Conservation (phyloP, 2,113 vertebrate genomes). For the Psilopsiagon aurifrons region DNA sequence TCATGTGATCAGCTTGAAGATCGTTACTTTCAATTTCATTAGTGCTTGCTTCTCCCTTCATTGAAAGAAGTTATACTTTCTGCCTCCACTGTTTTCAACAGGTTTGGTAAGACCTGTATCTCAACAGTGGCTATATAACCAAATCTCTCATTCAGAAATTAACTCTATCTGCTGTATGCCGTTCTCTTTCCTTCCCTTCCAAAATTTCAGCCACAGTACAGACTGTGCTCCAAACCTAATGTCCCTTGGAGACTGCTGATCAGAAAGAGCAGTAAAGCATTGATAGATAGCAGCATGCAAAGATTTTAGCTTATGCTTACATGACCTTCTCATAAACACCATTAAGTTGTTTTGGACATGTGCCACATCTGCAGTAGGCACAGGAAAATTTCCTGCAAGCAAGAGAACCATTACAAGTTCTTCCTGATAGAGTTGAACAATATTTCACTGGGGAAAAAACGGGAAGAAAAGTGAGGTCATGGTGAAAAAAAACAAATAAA, state of each 20-base stretch:
- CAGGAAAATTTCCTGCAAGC: constrained; percentile 49
- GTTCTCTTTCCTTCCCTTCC: constrained; percentile 6
- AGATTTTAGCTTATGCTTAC: constrained; percentile 35
- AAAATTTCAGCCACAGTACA: constrained; percentile 35
- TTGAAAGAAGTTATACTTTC: neutral
- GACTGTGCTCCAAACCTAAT: constrained; percentile 9
- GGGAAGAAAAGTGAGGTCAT: constrained; percentile 45
- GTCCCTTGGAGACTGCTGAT: constrained; percentile 15
- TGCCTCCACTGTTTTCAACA: neutral
- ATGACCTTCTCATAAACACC: constrained; percentile 66
- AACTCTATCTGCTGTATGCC: neutral
- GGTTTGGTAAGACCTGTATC: neutral
- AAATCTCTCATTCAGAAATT: neutral
- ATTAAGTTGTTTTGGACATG: constrained; percentile 36
- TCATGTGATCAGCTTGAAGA: neutral
- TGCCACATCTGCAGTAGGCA: neutral
- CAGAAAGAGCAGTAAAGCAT: constrained; percentile 41
- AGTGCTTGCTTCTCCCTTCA: neutral
- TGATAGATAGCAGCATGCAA: constrained; percentile 13
- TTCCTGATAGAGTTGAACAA: constrained; percentile 38
- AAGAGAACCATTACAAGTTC: constrained; percentile 41
- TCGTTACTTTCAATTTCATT: neutral
- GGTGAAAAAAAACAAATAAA: neutral
- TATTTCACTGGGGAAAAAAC: constrained; percentile 31
- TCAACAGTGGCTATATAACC: neutral